Evolutionary conservation across 2,888 invertebrate genomes (phyloP).

Genomic region (Xanthostigma xanthostigma): DNA sequence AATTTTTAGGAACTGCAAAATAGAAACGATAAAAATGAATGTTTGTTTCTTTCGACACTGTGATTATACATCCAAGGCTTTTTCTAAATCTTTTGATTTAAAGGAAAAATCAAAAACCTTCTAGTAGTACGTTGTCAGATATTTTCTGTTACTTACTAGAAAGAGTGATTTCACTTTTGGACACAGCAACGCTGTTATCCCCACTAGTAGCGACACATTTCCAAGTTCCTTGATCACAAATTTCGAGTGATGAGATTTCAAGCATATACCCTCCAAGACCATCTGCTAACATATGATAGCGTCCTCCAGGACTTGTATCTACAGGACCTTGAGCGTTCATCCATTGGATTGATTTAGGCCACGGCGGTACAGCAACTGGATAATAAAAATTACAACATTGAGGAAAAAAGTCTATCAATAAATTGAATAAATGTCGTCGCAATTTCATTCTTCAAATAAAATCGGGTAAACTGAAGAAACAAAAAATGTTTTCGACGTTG

Average conservation of each 20-base stretch:
- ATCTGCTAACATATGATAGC: constrained; percentile 63
- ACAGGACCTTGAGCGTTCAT: constrained; percentile 68
- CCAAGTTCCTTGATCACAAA: constrained; percentile 78
- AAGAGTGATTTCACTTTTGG: constrained; percentile 59
- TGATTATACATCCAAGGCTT: background rate
- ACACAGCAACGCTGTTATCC: constrained; percentile 60
- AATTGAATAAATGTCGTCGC: no score
- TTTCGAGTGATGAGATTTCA: constrained; percentile 59
- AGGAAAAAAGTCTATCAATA: no score
- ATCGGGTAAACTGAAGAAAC: no score
- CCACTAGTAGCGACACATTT: constrained; percentile 72
- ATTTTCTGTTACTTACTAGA: constrained; percentile 40
- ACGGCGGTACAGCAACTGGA: constrained; percentile 65
- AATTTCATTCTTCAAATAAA: no score
- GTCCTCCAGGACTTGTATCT: constrained; percentile 31
- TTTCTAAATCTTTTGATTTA: background rate
- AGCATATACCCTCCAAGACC: constrained; percentile 70
- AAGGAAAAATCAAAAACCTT: constrained; percentile 1
- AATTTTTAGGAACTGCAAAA: constrained; percentile 74
- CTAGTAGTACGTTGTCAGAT: background rate
- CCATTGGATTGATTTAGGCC: constrained; percentile 74
- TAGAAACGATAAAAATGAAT: background rate
- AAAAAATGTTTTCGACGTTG: no score
- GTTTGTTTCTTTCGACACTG: background rate
- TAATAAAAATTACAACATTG: constrained; percentile 4